Percentiles rank a stretch among this genome's conserved stretches.
Conservation (phyloP, 2,888 invertebrate genomes). For the Colletes collaris region DNA sequence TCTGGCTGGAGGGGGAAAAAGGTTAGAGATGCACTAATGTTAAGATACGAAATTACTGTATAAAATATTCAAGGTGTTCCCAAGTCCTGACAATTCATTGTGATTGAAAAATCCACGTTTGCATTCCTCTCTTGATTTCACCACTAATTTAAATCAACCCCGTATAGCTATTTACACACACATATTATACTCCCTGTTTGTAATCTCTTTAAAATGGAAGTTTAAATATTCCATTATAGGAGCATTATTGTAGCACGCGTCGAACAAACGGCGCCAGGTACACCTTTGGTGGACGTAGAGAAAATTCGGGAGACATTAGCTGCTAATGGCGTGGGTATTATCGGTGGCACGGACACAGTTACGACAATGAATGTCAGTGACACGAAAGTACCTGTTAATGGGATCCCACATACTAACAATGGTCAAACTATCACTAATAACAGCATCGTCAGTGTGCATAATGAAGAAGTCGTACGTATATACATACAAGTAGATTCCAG, state of each 20-base stretch:
- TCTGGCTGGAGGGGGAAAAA: conserved; percentile 65
- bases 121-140: no score
- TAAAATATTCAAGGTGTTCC: background rate
- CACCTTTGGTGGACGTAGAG: conserved; percentile 80
- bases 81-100: no score
- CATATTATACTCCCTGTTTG: no score
- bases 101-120: no score
- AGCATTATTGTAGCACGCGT: conserved; percentile 80
- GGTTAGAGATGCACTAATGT: conserved; percentile 62
- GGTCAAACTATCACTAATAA: conserved; percentile 60
- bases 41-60: background rate
- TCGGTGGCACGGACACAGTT: conserved; percentile 71
- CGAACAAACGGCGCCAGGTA: conserved; percentile 76
- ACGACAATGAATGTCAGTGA: conserved; percentile 25
- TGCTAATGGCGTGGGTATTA: conserved; percentile 80
- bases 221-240: conserved; percentile 59
- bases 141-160: no score
- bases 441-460: conserved; percentile 63
- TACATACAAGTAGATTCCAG: no score
- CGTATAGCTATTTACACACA: no score
- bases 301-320: conserved; percentile 78
- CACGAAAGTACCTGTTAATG: conserved; percentile 42
- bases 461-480: conserved; percentile 75
- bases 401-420: conserved; percentile 43
- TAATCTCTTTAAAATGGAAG: no score